Percentiles rank a stretch among this genome's conserved stretches.
phyloP scores from a whole-genome alignment of 2,113 vertebrate genomes.

The Dromas ardeola region DNA sequence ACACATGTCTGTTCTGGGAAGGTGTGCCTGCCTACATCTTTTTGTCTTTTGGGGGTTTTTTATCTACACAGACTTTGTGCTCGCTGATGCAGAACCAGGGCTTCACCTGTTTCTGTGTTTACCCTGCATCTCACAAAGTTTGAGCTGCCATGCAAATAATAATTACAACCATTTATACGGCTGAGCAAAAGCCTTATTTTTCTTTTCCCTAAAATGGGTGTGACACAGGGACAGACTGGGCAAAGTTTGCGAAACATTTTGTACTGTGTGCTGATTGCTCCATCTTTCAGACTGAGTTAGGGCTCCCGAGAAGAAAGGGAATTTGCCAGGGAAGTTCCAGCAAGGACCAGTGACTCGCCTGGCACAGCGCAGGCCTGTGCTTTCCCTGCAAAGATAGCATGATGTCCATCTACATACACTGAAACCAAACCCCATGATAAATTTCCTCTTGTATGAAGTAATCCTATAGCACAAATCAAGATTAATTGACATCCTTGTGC shows the following conservation, averaged over 20 bases:
- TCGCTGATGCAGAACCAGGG: neutral
- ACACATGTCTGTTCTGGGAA: neutral
- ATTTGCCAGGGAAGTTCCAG: neutral
- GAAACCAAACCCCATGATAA: conserved; percentile 24
- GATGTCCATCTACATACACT: neutral
- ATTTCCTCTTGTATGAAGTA: conserved; percentile 38
- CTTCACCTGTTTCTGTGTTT: neutral
- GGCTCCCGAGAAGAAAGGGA: neutral
- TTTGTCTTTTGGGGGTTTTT: neutral
- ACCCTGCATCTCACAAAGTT: neutral
- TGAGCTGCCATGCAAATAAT: neutral
- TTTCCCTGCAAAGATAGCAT: neutral
- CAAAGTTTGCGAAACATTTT: neutral
- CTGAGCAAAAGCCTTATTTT: conserved; percentile 15
- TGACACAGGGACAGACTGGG: neutral
- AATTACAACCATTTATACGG: neutral
- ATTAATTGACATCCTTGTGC: conserved; percentile 41
- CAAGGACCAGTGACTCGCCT: neutral
- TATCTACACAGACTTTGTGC: neutral
- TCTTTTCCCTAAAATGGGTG: conserved; percentile 18
- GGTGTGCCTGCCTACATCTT: neutral
- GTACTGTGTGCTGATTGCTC: conserved; percentile 31
- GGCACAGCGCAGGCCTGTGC: neutral
- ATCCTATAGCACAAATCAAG: conserved; percentile 59
- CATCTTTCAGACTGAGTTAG: neutral